Evolutionary conservation across 2,113 vertebrate species (phyloP).

Genomic region (Potamarius usumacintae): DNA sequence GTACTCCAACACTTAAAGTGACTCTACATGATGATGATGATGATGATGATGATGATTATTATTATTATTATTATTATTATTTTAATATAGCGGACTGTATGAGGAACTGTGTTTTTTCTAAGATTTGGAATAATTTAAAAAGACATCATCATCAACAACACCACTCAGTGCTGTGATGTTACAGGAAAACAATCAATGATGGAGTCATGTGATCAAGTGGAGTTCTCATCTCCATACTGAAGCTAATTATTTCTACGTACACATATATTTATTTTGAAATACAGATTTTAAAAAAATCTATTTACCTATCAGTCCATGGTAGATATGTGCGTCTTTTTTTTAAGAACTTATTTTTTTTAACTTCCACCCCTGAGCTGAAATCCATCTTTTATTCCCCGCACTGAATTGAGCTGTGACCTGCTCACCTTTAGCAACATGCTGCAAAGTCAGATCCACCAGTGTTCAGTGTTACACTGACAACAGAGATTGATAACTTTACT

Average conservation of each 20-base stretch:
- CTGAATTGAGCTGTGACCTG: not conserved
- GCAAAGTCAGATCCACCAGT: not conserved
- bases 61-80: no score
- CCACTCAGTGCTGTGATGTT: no score
- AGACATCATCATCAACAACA: no score
- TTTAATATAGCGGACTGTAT: no score
- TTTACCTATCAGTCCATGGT: no score
- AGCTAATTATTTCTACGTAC: not conserved
- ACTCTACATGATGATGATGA: no score
- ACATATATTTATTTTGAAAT: no score
- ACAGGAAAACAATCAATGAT: not conserved
- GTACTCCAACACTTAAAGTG: not conserved
- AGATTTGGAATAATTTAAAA: not conserved
- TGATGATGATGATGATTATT: no score
- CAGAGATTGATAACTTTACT: no score
- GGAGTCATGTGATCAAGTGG: not conserved
- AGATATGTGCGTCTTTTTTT: not conserved
- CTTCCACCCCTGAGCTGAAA: not conserved
- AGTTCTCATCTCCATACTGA: not conserved
- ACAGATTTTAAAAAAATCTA: no score
- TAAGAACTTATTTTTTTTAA: not conserved
- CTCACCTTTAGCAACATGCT: constrained; percentile 4
- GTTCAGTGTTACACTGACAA: not conserved
- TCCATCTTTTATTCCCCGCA: not conserved
- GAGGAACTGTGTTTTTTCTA: no score